Evolutionary conservation across 2,797 vertebrate species (phyloP), one percentile per base, ranked within the genome.

Genomic region (Poeciliopsis infans): DNA sequence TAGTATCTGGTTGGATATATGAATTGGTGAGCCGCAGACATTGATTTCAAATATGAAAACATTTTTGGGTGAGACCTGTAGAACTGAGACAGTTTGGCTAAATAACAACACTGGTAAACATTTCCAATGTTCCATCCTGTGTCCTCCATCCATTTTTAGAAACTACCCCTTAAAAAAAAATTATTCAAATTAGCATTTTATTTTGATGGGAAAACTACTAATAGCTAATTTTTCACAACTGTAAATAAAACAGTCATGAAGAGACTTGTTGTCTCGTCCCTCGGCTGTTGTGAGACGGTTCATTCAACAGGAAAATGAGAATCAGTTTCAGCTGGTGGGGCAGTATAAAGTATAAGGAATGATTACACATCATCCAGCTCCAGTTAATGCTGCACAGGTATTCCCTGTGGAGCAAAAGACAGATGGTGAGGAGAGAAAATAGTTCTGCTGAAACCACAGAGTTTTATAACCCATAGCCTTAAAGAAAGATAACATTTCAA

Each of bases 231-330:
- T 91, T 77, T 76, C 72, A 72, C 74, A 46, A 78, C 81, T 79
- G 81, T 82, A 89, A 74, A 85, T 74, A 69, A 85, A 78, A 36
- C 84, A 79, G 74, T 76, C 73, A 59, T 74, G 79, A 88, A 76
- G 86, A 91, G 84, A 85, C 84, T 83, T 49, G 64, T 83, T 88
- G 82, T 90, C 78, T 83, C 64, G 71, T 89, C 59, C 80, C 82
- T 80, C 70, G 75, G 75, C 88, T 87, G 82, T 85, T 85, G 83
- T 81, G 84, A 92, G 90, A 92, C 82, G 88, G 91, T 93, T 94
- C 94, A 95, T 86, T 94, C 94, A 95, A 94, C 94, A 92, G 91
- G 94, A 96, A 96, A 96, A 96, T 92, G 87, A 95, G 91, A 90
- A 91, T 94, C 94, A 93, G 92, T 94, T 94, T 91, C 81, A 88